These are phyloP conservation scores for Nebria brevicollis DNA, from an alignment of 2,888 invertebrate species.

Conservation along the genomic window DNA sequence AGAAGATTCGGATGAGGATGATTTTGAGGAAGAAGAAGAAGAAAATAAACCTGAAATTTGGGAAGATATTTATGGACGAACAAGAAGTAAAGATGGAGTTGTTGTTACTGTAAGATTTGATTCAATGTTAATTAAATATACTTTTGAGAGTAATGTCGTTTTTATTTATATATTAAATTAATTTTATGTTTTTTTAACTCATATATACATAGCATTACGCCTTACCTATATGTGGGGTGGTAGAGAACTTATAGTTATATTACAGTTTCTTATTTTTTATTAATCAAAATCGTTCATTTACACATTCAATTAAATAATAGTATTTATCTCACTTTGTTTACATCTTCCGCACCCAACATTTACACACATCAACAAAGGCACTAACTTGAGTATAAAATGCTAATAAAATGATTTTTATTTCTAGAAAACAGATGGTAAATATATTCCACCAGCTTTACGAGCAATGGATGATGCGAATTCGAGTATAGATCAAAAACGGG, in stretches of 20 bases:
- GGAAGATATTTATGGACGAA: slow-evolving; percentile 95
- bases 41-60: slow-evolving; percentile 60
- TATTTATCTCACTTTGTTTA: no score
- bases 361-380: no score
- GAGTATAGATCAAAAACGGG: slow-evolving; percentile 59
- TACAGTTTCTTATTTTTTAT: no score
- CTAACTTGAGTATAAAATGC: no score
- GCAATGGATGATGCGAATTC: slow-evolving; percentile 63
- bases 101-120: slow-evolving; percentile 69
- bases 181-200: background rate
- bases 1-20: slow-evolving; percentile 48
- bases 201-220: background rate
- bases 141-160: background rate
- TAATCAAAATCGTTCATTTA: no score
- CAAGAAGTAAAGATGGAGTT: slow-evolving; percentile 82
- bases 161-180: background rate
- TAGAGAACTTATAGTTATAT: no score
- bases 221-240: no score
- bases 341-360: no score
- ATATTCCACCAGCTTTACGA: slow-evolving; percentile 86
- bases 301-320: no score
- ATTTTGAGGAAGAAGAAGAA: slow-evolving; percentile 42
- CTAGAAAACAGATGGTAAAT: slow-evolving; percentile 57
- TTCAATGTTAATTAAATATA: background rate
- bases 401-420: background rate